Evolutionary conservation across 2,888 invertebrate species (phyloP).

Genomic region (Creontiades dilutus): DNA sequence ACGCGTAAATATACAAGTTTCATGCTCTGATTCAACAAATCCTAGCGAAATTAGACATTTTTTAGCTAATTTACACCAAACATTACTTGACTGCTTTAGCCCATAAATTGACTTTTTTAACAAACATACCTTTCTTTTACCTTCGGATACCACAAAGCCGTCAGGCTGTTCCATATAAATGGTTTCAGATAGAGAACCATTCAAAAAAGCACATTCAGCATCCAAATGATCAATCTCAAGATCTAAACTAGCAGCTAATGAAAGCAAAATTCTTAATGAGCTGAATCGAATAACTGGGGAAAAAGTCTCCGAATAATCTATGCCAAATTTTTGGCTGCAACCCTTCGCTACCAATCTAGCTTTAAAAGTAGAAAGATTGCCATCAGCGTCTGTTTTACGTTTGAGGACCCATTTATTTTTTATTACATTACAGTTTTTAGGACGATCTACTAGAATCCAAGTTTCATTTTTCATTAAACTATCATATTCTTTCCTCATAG

Average conservation of each 20-base stretch:
- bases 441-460: slow-evolving; percentile 43
- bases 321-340: slow-evolving; percentile 36
- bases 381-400: background rate
- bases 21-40: background rate
- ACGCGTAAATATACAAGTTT: slow-evolving; percentile 10
- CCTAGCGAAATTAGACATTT: background rate
- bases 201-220: slow-evolving; percentile 44
- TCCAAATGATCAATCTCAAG: slow-evolving; percentile 16
- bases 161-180: slow-evolving; percentile 49
- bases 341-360: slow-evolving; percentile 75
- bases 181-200: background rate
- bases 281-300: slow-evolving; percentile 35
- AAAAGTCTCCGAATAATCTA: slow-evolving; percentile 76
- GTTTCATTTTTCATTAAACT: slow-evolving; percentile 37
- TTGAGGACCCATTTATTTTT: slow-evolving; percentile 57
- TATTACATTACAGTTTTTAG: slow-evolving; percentile 21
- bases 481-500: background rate
- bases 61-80: background rate
- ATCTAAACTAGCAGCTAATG: slow-evolving; percentile 71
- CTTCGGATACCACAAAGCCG: background rate
- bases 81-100: slow-evolving; percentile 11
- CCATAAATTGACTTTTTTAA: slow-evolving; percentile 47
- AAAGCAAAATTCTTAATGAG: slow-evolving; percentile 69
- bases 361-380: slow-evolving; percentile 74
- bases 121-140: background rate